Evolutionary conservation across 2,113 vertebrate genomes (phyloP), one percentile per base, ranked within the genome.

Genomic region (Hiodon alosoides): DNA sequence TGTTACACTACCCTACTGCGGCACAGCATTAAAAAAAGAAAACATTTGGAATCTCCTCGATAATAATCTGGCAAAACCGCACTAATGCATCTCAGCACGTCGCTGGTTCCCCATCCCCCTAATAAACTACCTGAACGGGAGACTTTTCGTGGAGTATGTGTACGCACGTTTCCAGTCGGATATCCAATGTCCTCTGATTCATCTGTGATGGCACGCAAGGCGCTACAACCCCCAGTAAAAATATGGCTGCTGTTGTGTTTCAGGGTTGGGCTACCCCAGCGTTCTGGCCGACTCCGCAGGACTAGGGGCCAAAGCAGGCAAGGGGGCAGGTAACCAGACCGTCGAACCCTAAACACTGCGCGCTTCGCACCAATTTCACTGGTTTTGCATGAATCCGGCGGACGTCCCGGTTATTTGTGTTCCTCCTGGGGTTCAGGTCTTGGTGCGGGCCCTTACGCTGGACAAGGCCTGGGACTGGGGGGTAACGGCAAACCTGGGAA

Each of bases 281-380:
- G 57, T 73, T 31, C 17, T 77, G 10, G 76, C 76, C 62, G 65
- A 77, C 58, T 46, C 54, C 2, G 60, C 75, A 58, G 69, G 75
- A 58, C 53, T 72, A 31, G 75, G 69, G 50, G 75, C 11, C 5
- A 77, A 72, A 52, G 59, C 68, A n/a, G 76, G 57, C 6, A 77
- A 73, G 31, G 71, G 51, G 61, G 71, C 76, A 73, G 76, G 76
- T 77, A 77, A 73, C 6, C 55, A 52, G 4, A 31, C 31, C 31
- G 31, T 50, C 66, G 11, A 46, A 62, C 48, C 51, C 51, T 47
- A 2, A n/a, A 9, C 2, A 47, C 65, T 57, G 16, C 9, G 51
- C 4, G 5, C 6, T 3, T n/a, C 13, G 5, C 10, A 53, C 1
- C 11, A 3, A n/a, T 57, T 5, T 57, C 54, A 57, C 54, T 31